Percentiles rank a stretch among this genome's conserved stretches.
phyloP scores from a whole-genome alignment of 2,797 vertebrate genomes.

The Aphelocoma californica region DNA sequence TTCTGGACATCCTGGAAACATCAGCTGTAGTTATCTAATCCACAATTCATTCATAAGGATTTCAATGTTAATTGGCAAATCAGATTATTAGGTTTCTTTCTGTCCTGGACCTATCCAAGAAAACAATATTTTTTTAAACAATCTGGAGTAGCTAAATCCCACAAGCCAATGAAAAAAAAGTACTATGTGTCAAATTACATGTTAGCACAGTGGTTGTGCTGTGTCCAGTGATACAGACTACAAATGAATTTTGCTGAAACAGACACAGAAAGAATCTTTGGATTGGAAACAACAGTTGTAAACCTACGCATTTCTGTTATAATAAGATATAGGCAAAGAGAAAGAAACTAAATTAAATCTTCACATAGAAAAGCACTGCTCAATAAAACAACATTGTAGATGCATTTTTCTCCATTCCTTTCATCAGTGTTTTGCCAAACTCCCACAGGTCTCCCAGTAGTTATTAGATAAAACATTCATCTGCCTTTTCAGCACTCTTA shows the following conservation, averaged over 20 bases:
- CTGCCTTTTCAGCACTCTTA: conserved; percentile 52
- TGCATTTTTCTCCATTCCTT: conserved; percentile 1
- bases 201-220: neutral
- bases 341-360: neutral
- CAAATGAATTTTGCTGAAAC: neutral
- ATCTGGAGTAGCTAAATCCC: neutral
- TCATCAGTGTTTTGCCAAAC: conserved; percentile 16
- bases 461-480: conserved; percentile 65
- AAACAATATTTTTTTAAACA: neutral
- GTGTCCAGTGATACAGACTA: neutral
- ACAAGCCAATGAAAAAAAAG: neutral
- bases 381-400: neutral
- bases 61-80: neutral
- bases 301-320: neutral
- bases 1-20: neutral
- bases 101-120: neutral
- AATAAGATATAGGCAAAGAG: neutral
- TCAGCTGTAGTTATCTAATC: neutral
- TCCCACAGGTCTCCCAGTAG: conserved; percentile 41
- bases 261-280: neutral
- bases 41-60: neutral
- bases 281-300: neutral
- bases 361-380: neutral
- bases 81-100: neutral
- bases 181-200: neutral